Conservation (phyloP, 2,888 invertebrate species). For the Sialis lutaria region DNA sequence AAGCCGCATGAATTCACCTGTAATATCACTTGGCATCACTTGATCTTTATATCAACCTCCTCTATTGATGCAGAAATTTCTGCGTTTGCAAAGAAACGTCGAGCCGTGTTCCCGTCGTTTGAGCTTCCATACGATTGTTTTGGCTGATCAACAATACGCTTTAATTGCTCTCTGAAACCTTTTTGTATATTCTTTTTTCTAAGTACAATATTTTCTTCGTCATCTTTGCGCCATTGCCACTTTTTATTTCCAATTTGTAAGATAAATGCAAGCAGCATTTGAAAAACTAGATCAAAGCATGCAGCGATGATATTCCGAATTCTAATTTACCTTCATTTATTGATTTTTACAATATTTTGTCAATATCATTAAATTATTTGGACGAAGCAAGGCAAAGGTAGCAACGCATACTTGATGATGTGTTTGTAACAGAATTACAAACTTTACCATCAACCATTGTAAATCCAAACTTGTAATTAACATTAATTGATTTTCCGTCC, state of each 20-base stretch:
- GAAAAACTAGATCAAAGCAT: conserved; percentile 17
- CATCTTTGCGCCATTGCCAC: conserved; percentile 16
- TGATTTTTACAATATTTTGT: conserved; percentile 6
- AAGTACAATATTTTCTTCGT: not conserved
- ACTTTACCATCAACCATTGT: no score
- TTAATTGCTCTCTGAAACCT: conserved; percentile 9
- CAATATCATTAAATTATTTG: not conserved
- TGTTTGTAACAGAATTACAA: not conserved
- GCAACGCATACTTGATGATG: not conserved
- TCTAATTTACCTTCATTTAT: conserved; percentile 3
- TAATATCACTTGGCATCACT: not conserved
- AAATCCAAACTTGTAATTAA: no score
- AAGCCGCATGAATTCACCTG: not conserved
- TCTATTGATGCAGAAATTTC: conserved; percentile 4
- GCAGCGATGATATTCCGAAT: conserved; percentile 15
- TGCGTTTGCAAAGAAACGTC: conserved; percentile 13
- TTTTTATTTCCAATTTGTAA: conserved; percentile 15
- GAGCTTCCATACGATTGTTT: conserved; percentile 10
- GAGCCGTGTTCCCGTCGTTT: conserved; percentile 11
- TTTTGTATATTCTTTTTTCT: conserved; percentile 8
- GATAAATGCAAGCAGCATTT: conserved; percentile 16
- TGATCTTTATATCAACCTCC: conserved; percentile 5
- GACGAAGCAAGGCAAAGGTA: not conserved
- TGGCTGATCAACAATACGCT: conserved; percentile 10
- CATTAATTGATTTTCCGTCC: no score